A percentile compares a stretch with the other conserved stretches of the same genome.
Evolutionary conservation across 2,113 vertebrate genomes (phyloP).

Genomic region (Rhynchopsitta pachyrhyncha): DNA sequence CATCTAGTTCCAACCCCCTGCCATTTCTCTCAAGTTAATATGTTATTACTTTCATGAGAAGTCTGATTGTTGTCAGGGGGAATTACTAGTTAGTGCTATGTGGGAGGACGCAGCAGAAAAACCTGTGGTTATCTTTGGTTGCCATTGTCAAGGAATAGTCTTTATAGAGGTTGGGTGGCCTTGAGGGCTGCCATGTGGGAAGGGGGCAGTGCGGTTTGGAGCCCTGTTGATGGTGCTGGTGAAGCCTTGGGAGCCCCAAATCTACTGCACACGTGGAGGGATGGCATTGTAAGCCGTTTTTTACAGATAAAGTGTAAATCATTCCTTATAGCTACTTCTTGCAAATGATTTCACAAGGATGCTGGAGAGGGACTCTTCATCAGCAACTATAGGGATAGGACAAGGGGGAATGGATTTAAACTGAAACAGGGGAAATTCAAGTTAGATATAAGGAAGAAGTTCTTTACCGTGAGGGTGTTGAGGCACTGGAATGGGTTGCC

Average conservation of each 20-base stretch:
- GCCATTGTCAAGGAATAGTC: not conserved
- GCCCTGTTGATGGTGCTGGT: not conserved
- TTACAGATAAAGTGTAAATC: not conserved
- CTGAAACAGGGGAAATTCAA: not conserved
- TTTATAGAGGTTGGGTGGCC: not conserved
- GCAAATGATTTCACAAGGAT: not conserved
- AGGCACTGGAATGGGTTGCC: not conserved
- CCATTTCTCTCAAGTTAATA: not conserved
- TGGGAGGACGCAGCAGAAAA: not conserved
- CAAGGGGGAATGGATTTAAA: not conserved
- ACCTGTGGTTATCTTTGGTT: not conserved
- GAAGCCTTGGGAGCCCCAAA: not conserved
- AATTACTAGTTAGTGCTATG: not conserved
- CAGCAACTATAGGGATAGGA: not conserved
- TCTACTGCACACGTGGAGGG: not conserved
- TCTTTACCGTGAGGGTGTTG: not conserved
- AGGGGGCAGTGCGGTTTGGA: not conserved
- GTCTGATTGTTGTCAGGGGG: not conserved
- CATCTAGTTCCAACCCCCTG: too few species aligned
- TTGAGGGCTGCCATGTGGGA: not conserved
- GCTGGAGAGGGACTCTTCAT: not conserved
- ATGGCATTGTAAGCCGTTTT: not conserved
- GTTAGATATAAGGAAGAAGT: not conserved
- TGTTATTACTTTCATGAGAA: slow-evolving; percentile 5
- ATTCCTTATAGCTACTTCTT: not conserved